Evolutionary conservation across 2,888 invertebrate species (phyloP).

Genomic region (Panorpa germanica): DNA sequence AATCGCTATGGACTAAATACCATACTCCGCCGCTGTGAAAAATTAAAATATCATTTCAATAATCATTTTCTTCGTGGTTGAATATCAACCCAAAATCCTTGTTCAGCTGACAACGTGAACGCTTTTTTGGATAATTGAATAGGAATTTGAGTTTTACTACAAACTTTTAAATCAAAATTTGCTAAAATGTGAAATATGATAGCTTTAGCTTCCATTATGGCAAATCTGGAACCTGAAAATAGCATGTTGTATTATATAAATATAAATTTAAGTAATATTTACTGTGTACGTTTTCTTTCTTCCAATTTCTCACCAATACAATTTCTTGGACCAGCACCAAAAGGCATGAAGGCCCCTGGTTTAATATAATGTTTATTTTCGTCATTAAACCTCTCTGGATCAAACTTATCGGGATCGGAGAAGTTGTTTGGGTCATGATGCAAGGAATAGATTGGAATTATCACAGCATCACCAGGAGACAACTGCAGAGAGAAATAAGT

Average conservation of each 20-base stretch:
- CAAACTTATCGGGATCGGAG: slow-evolving; percentile 18
- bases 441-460: slow-evolving; percentile 1
- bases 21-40: too few species aligned
- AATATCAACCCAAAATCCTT: too few species aligned
- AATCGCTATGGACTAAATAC: too few species aligned
- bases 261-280: too few species aligned
- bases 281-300: too few species aligned
- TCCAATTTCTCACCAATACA: too few species aligned
- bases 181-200: slow-evolving; percentile 17
- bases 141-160: slow-evolving; percentile 18
- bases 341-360: slow-evolving; percentile 11
- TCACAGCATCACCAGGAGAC: neutral
- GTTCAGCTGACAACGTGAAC: too few species aligned
- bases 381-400: slow-evolving; percentile 19
- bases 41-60: too few species aligned
- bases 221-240: slow-evolving; percentile 17
- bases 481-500: too few species aligned
- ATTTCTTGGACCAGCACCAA: slow-evolving; percentile 11
- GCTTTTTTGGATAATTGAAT: too few species aligned
- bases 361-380: slow-evolving; percentile 9
- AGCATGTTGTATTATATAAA: too few species aligned
- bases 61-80: too few species aligned
- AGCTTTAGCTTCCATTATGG: slow-evolving; percentile 19
- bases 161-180: slow-evolving; percentile 17
- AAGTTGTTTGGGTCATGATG: slow-evolving; percentile 10